phyloP scores from a whole-genome alignment of 2,888 invertebrate species.

The Syrphus vitripennis region DNA sequence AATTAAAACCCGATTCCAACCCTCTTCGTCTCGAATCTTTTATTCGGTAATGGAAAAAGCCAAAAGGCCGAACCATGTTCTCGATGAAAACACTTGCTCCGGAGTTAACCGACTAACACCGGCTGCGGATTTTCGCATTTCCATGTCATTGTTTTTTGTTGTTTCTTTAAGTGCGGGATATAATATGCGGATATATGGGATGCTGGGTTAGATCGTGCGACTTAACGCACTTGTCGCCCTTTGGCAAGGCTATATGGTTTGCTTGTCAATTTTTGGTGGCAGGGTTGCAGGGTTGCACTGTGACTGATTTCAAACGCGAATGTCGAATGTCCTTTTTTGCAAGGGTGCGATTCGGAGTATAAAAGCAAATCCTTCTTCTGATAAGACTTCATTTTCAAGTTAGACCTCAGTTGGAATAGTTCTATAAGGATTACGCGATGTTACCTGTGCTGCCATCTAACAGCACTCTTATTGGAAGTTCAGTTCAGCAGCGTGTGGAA shows the following conservation, averaged over 20 bases:
- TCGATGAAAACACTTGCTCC: slow-evolving; percentile 52
- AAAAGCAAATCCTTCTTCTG: slow-evolving; percentile 77
- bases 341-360: slow-evolving; percentile 73
- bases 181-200: no score
- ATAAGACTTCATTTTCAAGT: slow-evolving; percentile 78
- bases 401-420: slow-evolving; percentile 74
- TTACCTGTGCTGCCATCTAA: slow-evolving; percentile 74
- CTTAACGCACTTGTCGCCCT: slow-evolving; percentile 80
- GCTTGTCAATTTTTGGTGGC: slow-evolving; percentile 56
- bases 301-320: slow-evolving; percentile 44
- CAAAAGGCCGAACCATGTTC: slow-evolving; percentile 74
- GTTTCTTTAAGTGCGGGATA: neutral
- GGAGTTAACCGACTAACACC: slow-evolving; percentile 58
- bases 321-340: slow-evolving; percentile 25
- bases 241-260: slow-evolving; percentile 9
- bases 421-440: slow-evolving; percentile 70
- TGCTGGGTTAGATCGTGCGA: slow-evolving; percentile 77
- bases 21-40: slow-evolving; percentile 13
- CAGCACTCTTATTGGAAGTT: slow-evolving; percentile 74
- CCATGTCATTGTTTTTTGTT: slow-evolving; percentile 25
- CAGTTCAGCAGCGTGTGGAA: slow-evolving; percentile 39
- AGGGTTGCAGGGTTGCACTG: slow-evolving; percentile 69
- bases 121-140: slow-evolving; percentile 70
- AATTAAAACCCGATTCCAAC: slow-evolving; percentile 79
- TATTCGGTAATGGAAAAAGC: slow-evolving; percentile 75